A percentile compares a stretch with the other conserved stretches of the same genome.
phyloP scores from a whole-genome alignment of 1,140 invertebrate genomes.

The Octopus sinensis region DNA sequence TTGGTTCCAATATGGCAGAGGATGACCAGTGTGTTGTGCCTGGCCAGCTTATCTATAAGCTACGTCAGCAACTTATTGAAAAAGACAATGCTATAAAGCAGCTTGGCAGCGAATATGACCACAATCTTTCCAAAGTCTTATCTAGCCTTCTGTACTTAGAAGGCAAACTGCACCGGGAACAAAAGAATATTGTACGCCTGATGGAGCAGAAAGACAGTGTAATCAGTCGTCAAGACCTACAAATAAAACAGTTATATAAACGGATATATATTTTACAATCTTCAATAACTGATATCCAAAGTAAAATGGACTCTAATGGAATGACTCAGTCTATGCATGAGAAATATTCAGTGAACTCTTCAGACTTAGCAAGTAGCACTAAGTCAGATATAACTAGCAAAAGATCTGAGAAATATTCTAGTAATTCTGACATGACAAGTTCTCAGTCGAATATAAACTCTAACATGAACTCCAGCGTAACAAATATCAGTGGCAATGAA shows the following conservation, averaged over 20 bases:
- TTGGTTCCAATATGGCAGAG: not conserved
- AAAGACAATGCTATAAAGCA: not conserved
- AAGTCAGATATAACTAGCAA: not conserved
- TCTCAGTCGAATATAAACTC: not conserved
- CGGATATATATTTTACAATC: not conserved
- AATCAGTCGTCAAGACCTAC: not conserved
- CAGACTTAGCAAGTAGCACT: not conserved
- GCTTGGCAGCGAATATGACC: not conserved
- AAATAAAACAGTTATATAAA: not conserved
- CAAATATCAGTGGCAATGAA: not conserved
- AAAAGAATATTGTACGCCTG: not conserved
- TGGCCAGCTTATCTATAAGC: constrained; percentile 4
- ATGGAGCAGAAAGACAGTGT: constrained; percentile 1
- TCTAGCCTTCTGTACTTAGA: constrained; percentile 1
- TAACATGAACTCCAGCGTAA: not conserved
- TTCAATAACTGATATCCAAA: not conserved
- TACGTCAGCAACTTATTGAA: not conserved
- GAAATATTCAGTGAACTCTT: not conserved
- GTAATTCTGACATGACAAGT: not conserved
- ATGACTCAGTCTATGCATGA: not conserved
- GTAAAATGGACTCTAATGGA: not conserved
- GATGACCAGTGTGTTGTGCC: not conserved
- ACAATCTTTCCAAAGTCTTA: not conserved
- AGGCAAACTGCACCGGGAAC: constrained; percentile 3
- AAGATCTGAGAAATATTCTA: not conserved